These are phyloP conservation scores for Tuberolachnus salignus DNA, from an alignment of 2,888 invertebrate genomes.

Conservation along the genomic window DNA sequence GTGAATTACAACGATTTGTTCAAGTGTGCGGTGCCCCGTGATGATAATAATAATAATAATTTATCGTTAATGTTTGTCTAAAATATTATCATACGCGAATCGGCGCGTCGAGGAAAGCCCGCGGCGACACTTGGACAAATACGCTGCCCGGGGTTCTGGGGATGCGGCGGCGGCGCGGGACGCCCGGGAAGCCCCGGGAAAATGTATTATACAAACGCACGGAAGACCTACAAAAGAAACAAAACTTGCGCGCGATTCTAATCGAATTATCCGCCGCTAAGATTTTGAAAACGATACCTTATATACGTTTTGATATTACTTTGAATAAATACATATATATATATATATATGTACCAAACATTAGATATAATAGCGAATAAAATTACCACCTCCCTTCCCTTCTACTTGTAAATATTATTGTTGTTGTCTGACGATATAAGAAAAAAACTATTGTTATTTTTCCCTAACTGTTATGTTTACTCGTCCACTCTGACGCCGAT, in stretches of 20 bases:
- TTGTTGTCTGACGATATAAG: neutral
- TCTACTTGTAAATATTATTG: neutral
- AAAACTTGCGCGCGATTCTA: slow-evolving; percentile 36
- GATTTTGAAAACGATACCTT: slow-evolving; percentile 50
- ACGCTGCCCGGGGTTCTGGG: neutral
- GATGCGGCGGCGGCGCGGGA: neutral
- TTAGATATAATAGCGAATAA: no score
- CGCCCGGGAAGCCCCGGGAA: slow-evolving; percentile 40
- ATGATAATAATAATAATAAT: neutral
- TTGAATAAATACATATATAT: neutral
- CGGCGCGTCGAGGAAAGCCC: neutral
- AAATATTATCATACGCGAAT: neutral
- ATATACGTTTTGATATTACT: neutral
- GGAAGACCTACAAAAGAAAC: slow-evolving; percentile 52
- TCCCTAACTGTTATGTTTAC: slow-evolving; percentile 80
- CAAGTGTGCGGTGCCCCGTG: neutral
- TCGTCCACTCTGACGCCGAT: slow-evolving; percentile 97
- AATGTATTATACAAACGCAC: slow-evolving; percentile 15
- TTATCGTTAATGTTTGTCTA: no score
- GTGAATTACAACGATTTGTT: slow-evolving; percentile 24
- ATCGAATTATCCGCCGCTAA: slow-evolving; percentile 36
- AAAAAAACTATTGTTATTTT: slow-evolving; percentile 62
- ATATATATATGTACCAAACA: neutral
- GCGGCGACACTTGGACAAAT: slow-evolving; percentile 38
- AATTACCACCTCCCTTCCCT: no score